Conservation (phyloP, 2,797 vertebrate genomes). For the Ctenochaetus hawaiiensis region DNA sequence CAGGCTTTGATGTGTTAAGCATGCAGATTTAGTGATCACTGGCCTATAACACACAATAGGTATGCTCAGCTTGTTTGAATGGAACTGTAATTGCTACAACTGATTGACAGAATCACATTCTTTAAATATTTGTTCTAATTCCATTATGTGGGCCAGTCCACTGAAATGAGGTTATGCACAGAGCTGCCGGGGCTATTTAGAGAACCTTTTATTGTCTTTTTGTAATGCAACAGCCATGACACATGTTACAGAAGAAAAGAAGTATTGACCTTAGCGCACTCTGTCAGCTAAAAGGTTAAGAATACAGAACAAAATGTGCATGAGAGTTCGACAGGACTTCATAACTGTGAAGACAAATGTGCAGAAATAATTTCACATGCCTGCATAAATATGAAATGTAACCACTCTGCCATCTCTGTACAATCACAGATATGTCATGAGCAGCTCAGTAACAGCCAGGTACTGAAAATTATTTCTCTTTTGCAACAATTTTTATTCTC, state of each 20-base stretch:
- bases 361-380: conserved; percentile 22
- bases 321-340: conserved; percentile 9
- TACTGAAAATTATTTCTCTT: conserved; percentile 16
- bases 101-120: conserved; percentile 80
- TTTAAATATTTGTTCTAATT: conserved; percentile 80
- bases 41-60: conserved; percentile 53
- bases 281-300: not conserved
- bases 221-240: conserved; percentile 6
- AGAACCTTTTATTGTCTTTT: conserved; percentile 25
- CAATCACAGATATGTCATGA: conserved; percentile 33
- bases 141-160: conserved; percentile 69
- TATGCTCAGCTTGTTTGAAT: conserved; percentile 58
- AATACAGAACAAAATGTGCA: not conserved
- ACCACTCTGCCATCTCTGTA: conserved; percentile 1
- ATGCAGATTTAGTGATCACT: conserved; percentile 52
- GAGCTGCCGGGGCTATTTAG: conserved; percentile 38
- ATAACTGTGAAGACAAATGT: conserved; percentile 9
- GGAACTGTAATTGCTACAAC: conserved; percentile 72
- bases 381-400: not conserved
- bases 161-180: conserved; percentile 62
- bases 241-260: not conserved
- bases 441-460: conserved; percentile 1
- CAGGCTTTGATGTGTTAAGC: conserved; percentile 67
- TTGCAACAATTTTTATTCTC: conserved; percentile 18
- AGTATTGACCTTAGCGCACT: not conserved